phyloP scores from a whole-genome alignment of 1,140 invertebrate genomes.

The Lordiphosa stackelbergi region DNA sequence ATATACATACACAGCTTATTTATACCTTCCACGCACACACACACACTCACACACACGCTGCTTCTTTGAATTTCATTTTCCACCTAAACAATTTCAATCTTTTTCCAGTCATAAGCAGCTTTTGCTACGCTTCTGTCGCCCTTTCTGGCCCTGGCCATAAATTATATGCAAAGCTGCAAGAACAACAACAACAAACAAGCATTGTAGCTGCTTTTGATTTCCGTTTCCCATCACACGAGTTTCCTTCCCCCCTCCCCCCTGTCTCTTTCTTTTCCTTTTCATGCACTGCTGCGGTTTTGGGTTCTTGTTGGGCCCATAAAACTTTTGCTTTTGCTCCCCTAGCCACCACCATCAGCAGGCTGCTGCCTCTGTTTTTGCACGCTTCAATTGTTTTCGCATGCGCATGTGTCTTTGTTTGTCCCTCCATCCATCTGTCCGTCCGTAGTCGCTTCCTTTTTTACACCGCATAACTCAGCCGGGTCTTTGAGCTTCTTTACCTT shows the following conservation, averaged over 20 bases:
- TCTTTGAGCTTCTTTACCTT: too few species aligned
- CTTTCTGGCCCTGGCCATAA: constrained; percentile 47
- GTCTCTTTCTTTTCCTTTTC: constrained; percentile 32
- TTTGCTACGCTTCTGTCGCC: constrained; percentile 44
- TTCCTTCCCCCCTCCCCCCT: constrained; percentile 34
- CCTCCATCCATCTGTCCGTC: constrained; percentile 17
- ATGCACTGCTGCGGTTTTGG: constrained; percentile 50
- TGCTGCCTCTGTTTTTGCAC: constrained; percentile 51
- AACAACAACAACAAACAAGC: constrained; percentile 36
- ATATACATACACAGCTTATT: constrained; percentile 8
- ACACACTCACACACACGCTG: background rate
- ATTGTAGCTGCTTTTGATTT: constrained; percentile 73
- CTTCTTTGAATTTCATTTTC: constrained; percentile 48
- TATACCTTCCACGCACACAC: constrained; percentile 6
- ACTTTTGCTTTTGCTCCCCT: constrained; percentile 58
- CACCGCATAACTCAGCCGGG: background rate
- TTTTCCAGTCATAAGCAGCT: constrained; percentile 58
- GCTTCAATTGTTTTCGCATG: constrained; percentile 74
- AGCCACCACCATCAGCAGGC: constrained; percentile 6
- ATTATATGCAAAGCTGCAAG: constrained; percentile 70
- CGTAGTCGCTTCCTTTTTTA: constrained; percentile 28
- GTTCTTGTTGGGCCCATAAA: constrained; percentile 41
- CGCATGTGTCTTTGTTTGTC: constrained; percentile 43
- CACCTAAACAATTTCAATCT: constrained; percentile 62
- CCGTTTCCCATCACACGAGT: constrained; percentile 72